Evolutionary conservation across 2,113 vertebrate genomes (phyloP), one percentile per base, ranked within the genome.

Genomic region (Uria aalge): DNA sequence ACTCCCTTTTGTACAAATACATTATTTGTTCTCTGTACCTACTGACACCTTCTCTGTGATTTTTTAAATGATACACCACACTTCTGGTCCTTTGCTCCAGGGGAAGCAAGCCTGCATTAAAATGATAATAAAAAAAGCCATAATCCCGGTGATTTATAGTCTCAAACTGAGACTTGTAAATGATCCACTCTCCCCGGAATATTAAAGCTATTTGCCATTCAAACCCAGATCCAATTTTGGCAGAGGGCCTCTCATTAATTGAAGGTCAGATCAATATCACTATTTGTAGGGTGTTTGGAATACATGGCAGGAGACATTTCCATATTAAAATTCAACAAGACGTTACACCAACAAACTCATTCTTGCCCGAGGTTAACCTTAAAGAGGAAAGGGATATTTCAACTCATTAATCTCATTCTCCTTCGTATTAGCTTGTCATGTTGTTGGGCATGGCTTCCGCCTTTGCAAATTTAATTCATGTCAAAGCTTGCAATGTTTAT

Each of bases 261-360:
- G 94, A 94, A 90, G 85, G 88, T 80, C 78, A 94, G 72, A 90
- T 86, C 95, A 95, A 73, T 85, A 95, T 67, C 91, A 38, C 48
- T 34, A 0, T 76, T 88, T 69, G 82, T 52, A 48, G 43, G 53
- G 53, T 60, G 59, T 56, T 90, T 48, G 34, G 59, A 83, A 80
- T 38, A 89, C 34, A 17, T 14, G 92, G 83, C 75, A 94, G 88
- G 55, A 94, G 57, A 88, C 13, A 73, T 93, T 88, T 88, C 88
- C 71, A 69, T 95, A 83, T 94, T 90, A 82, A 95, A 95, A 94
- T 79, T 76, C 91, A 93, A 69, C 66, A 89, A 66, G 83, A 64
- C 41, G 36, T 83, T 56, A 71, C 69, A 60, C 52, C 68, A 63
- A 85, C 60, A 69, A 74, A 73, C 69, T 50, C 17, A 0, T 73